A percentile compares a stretch with the other conserved stretches of the same genome.
Conservation (phyloP, 2,888 invertebrate species). For the Eretmocerus hayati region DNA sequence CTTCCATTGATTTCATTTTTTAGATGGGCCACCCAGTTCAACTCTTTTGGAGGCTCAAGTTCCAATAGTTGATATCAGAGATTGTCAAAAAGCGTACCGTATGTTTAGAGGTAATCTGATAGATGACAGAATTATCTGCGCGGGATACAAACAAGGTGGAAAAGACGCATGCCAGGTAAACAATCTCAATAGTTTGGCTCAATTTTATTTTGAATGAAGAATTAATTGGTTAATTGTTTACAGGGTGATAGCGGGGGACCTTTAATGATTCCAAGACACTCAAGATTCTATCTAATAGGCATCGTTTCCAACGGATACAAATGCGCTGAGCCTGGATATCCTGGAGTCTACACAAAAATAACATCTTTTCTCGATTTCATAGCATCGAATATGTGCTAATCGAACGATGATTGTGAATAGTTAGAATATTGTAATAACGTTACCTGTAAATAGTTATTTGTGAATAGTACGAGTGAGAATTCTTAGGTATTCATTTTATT, state of each 20-base stretch:
- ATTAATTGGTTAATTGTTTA: slow-evolving; percentile 12
- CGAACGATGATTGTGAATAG: too few relatives aligned
- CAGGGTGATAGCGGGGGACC: slow-evolving; percentile 75
- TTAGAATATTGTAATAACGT: too few relatives aligned
- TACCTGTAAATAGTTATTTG: too few relatives aligned
- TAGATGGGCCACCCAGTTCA: slow-evolving; percentile 63
- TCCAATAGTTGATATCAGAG: slow-evolving; percentile 59
- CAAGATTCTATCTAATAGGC: slow-evolving; percentile 52
- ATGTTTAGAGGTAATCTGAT: slow-evolving; percentile 50
- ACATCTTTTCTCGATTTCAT: slow-evolving; percentile 30
- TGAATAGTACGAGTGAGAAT: too few relatives aligned
- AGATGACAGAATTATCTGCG: slow-evolving; percentile 63
- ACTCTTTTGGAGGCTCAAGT: slow-evolving; percentile 62
- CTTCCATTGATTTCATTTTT: too few relatives aligned
- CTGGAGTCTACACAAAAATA: slow-evolving; percentile 53
- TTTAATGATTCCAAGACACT: slow-evolving; percentile 55
- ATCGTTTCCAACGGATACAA: slow-evolving; percentile 60
- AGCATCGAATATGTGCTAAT: slow-evolving; percentile 17
- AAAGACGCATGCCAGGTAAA: slow-evolving; percentile 66
- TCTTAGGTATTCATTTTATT: too few relatives aligned
- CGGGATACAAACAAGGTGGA: slow-evolving; percentile 59
- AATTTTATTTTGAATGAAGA: neutral
- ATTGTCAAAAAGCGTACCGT: slow-evolving; percentile 56
- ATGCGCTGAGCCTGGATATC: slow-evolving; percentile 55
- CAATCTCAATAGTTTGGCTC: neutral